Base-by-base conservation (phyloP, 2,888 invertebrate genomes). In the Athalia circularis region DNA sequence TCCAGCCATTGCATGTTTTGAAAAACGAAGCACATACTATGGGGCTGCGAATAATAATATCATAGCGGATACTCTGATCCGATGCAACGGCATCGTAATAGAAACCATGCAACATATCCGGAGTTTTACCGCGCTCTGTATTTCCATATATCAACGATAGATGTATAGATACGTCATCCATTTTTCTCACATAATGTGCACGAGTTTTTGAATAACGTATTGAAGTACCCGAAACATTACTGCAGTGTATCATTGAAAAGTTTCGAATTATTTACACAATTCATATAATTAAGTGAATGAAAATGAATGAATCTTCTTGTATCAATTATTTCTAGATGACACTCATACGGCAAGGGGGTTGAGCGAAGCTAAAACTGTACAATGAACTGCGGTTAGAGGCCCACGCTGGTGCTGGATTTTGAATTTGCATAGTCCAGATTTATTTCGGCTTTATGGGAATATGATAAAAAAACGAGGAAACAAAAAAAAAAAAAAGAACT, bases 401-500 rank as follows among this genome's bases (percentile, higher is more conserved):
- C 72, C 59, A n/a, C 72, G 68, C 52, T 57, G 57, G 45, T 72
- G 47, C 45, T 72, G 47, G 47, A 72, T 59, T 72, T 67, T 43
- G n/a, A 77, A 77, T 77, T 77, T 77, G 67, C 77, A 77, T 77
- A 47, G 65, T 77, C 57, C 77, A 59, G 77, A 77, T 77, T 77
- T 77, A 77, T 77, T 67, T 47, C 67, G 57, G 57, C 59, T 29
- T 77, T 65, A 77, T 77, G 57, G 77, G 47, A 77, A 67, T 72
- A 72, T 72, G 72, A 72, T 11, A 29, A 59, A 47, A 59, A 72
- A 47, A 72, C 29, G 29, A 29, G 2, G 2, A 29, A 29, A 29
- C 29, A 29, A 29, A 29, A 0, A 2, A 29, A 29, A 29, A 29
- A 29, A 29, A 29, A 54, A 54, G 7, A 54, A 54, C 54, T 54